Evolutionary conservation across 2,113 vertebrate genomes (phyloP).

Genomic region (Cynocephalus volans): DNA sequence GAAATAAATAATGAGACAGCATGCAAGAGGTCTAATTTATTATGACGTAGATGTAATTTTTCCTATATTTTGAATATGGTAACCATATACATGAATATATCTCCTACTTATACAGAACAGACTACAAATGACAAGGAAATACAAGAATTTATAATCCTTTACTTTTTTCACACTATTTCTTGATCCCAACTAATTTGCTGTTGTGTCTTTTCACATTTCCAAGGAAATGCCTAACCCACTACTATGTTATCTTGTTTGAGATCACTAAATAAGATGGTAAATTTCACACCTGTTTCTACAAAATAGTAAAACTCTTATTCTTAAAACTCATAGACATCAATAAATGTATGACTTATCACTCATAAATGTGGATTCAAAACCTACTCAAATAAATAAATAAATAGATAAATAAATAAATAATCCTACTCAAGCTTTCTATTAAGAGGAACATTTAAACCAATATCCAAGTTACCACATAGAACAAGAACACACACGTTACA

Average conservation of each 20-base stretch:
- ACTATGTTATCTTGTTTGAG: not conserved
- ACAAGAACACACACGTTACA: not conserved
- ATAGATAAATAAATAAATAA: too few relatives aligned
- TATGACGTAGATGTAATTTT: not conserved
- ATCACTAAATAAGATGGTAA: not conserved
- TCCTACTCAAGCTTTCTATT: constrained; percentile 54
- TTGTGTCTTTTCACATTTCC: not conserved
- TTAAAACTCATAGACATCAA: not conserved
- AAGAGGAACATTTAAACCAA: not conserved
- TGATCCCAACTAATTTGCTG: not conserved
- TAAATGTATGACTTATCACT: not conserved
- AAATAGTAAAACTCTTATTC: not conserved
- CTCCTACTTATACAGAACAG: constrained; percentile 51
- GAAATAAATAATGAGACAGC: too few relatives aligned
- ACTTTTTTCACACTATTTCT: not conserved
- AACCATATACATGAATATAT: not conserved
- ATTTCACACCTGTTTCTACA: not conserved
- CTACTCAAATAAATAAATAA: too few relatives aligned
- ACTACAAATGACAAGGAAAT: not conserved
- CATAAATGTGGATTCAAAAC: not conserved
- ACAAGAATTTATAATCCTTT: not conserved
- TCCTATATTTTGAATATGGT: not conserved
- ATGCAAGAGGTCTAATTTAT: too few relatives aligned
- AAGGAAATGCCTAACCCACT: constrained; percentile 7
- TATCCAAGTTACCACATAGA: not conserved